Evolutionary conservation across 2,797 vertebrate genomes (phyloP).

Genomic region (Cottoperca gobio): DNA sequence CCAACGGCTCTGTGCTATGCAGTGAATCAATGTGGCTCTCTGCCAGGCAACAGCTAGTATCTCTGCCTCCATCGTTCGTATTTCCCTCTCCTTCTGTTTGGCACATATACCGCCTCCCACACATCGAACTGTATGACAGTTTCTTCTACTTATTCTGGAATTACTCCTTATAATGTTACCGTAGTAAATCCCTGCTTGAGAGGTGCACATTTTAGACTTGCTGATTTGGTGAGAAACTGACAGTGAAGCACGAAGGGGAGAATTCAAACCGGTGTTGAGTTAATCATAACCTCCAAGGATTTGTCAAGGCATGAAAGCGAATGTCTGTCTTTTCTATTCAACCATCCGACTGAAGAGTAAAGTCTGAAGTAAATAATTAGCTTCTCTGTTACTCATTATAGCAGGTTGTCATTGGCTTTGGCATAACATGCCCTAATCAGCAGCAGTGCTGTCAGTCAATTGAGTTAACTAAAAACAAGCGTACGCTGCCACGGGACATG

Average conservation of each 20-base stretch:
- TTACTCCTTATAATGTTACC: background rate
- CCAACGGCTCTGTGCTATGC: constrained; percentile 53
- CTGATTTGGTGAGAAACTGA: constrained; percentile 6
- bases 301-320: constrained; percentile 24
- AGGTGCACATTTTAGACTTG: background rate
- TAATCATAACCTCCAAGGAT: constrained; percentile 26
- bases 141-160: background rate
- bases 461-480: constrained; percentile 28
- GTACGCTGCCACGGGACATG: constrained; percentile 25
- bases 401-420: constrained; percentile 34
- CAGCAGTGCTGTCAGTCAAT: constrained; percentile 20
- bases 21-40: constrained; percentile 70
- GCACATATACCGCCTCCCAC: background rate
- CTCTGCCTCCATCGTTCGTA: constrained; percentile 41
- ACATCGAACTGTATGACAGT: constrained; percentile 1
- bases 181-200: background rate
- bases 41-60: constrained; percentile 62
- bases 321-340: constrained; percentile 8
- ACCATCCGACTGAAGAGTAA: constrained; percentile 17
- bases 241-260: background rate
- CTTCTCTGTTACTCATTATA: constrained; percentile 69
- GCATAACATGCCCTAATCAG: constrained; percentile 25
- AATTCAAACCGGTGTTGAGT: constrained; percentile 17
- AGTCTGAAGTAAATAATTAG: constrained; percentile 62
- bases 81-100: constrained; percentile 57